Percentiles rank a stretch among this genome's conserved stretches.
These are phyloP conservation scores for Luehdorfia chinensis DNA, from an alignment of 1,140 invertebrate species.

Conservation along the genomic window DNA sequence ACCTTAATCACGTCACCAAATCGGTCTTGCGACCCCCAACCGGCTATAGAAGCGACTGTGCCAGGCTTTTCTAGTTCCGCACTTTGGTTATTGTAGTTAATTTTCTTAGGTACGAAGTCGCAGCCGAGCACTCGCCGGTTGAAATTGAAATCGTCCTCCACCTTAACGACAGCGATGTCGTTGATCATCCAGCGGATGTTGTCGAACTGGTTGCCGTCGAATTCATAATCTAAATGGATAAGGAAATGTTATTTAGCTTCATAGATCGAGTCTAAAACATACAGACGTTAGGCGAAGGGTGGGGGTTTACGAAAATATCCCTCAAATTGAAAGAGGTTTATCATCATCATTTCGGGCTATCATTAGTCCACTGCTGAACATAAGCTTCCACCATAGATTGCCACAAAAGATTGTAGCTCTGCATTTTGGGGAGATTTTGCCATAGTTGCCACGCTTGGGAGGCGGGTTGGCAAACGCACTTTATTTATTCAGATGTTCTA, in stretches of 20 bases:
- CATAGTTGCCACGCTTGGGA: too few species aligned
- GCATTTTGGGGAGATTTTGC: too few species aligned
- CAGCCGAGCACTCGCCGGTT: conserved; percentile 43
- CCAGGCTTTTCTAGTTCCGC: conserved; percentile 34
- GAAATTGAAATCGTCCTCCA: conserved; percentile 56
- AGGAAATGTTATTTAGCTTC: too few species aligned
- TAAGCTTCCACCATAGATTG: too few species aligned
- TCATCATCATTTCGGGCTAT: too few species aligned
- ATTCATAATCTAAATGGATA: conserved; percentile 41
- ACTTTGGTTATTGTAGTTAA: conserved; percentile 42
- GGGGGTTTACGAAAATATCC: too few species aligned
- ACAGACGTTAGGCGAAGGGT: too few species aligned
- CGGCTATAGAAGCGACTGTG: conserved; percentile 37
- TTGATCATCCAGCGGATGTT: conserved; percentile 62
- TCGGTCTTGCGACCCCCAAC: conserved; percentile 43
- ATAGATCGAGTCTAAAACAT: too few species aligned
- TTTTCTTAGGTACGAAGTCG: conserved; percentile 47
- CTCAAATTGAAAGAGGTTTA: neutral
- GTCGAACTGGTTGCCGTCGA: conserved; percentile 47
- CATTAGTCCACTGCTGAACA: too few species aligned
- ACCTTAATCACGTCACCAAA: conserved; percentile 33
- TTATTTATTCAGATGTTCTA: too few species aligned
- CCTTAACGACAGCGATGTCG: conserved; percentile 58
- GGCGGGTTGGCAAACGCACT: too few species aligned
- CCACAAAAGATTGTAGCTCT: too few species aligned